Evolutionary conservation across 2,797 vertebrate genomes (phyloP).

Genomic region (Vireo griseus): DNA sequence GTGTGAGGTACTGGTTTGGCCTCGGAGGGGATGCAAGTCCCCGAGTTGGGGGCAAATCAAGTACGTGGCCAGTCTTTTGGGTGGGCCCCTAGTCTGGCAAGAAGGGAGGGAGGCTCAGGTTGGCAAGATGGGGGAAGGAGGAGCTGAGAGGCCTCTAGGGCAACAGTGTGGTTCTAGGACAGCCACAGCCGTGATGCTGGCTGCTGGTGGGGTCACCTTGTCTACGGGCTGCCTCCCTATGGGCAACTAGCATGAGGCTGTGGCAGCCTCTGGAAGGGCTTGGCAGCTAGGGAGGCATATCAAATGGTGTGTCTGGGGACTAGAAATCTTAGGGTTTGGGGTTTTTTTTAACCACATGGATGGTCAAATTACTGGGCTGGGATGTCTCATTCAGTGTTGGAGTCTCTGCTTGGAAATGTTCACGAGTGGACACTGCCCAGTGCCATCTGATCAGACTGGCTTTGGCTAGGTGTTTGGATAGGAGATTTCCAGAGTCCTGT

Average conservation of each 20-base stretch:
- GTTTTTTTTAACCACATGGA: fast-evolving
- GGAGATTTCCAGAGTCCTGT: neutral
- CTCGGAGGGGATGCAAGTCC: fast-evolving
- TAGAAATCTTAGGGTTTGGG: fast-evolving
- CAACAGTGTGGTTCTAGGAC: fast-evolving
- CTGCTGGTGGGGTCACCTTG: neutral
- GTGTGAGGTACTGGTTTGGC: fast-evolving
- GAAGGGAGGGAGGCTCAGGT: neutral
- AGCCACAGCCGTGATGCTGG: neutral
- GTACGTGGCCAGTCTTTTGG: fast-evolving
- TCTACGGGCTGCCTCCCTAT: fast-evolving
- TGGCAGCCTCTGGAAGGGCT: neutral
- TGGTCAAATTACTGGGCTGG: neutral
- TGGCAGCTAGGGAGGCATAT: fast-evolving
- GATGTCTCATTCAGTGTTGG: fast-evolving
- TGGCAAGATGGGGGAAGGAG: neutral
- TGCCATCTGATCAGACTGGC: neutral
- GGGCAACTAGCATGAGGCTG: fast-evolving
- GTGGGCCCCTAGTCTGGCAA: fast-evolving
- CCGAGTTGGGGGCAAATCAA: neutral
- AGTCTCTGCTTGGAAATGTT: neutral
- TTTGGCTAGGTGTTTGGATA: neutral
- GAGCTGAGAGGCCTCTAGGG: neutral
- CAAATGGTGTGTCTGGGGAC: neutral
- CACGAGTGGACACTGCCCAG: fast-evolving